Evolutionary conservation across 2,888 invertebrate genomes (phyloP).

Genomic region (Tuta absoluta): DNA sequence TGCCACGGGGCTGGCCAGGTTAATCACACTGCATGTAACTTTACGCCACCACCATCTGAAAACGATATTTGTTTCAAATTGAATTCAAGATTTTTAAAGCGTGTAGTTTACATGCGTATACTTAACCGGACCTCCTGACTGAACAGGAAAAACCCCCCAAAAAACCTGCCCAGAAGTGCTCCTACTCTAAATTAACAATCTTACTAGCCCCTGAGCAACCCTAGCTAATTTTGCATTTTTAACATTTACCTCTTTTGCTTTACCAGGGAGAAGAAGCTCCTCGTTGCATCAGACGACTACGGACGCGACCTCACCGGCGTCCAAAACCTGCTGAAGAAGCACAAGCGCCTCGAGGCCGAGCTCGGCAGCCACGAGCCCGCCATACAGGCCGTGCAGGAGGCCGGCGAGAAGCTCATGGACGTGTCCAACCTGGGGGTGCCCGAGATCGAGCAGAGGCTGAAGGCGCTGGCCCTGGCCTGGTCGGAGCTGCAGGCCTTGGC

Average conservation of each 20-base stretch:
- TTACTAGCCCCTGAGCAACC: too few relatives aligned
- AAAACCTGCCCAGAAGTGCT: too few relatives aligned
- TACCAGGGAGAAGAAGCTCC: constrained; percentile 94
- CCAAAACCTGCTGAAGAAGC: constrained; percentile 99
- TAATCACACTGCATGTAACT: too few relatives aligned
- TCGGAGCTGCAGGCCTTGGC: constrained; percentile 88
- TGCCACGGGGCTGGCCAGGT: too few relatives aligned
- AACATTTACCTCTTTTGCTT: neutral
- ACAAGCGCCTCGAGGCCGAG: constrained; percentile 99
- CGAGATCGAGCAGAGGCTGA: constrained; percentile 93
- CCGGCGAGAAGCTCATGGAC: constrained; percentile 95
- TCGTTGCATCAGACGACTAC: constrained; percentile 98
- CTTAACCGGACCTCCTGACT: too few relatives aligned
- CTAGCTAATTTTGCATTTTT: too few relatives aligned
- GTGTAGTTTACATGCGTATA: too few relatives aligned
- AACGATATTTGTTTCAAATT: too few relatives aligned
- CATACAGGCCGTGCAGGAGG: constrained; percentile 90
- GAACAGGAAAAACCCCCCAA: too few relatives aligned
- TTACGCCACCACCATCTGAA: too few relatives aligned
- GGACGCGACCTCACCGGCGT: constrained; percentile 99
- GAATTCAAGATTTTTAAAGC: too few relatives aligned
- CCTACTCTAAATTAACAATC: too few relatives aligned
- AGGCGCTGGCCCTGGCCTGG: constrained; percentile 44
- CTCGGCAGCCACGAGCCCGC: constrained; percentile 98
- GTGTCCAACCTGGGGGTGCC: constrained; percentile 95